Conservation (phyloP, 2,797 vertebrate species). For the Anolis apletophallus region DNA sequence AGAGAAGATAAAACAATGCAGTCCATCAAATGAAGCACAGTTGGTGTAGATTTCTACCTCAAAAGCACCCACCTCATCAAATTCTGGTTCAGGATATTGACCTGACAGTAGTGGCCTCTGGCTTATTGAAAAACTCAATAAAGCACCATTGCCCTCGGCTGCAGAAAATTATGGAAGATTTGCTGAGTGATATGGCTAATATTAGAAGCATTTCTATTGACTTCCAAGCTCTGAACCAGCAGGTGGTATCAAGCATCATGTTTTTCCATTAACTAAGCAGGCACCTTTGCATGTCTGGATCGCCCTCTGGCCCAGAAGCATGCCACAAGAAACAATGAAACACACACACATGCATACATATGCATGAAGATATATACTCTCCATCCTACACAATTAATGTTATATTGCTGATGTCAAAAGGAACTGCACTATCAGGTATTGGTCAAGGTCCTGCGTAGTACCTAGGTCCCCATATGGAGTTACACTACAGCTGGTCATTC, state of each 20-base stretch:
- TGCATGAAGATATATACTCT: neutral
- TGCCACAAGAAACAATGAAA: neutral
- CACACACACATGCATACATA: neutral
- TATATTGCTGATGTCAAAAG: neutral
- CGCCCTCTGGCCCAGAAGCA: neutral
- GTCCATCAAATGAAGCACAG: neutral
- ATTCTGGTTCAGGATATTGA: neutral
- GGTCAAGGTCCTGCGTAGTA: no score
- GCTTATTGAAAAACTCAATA: neutral
- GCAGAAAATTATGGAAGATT: neutral
- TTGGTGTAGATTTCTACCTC: neutral
- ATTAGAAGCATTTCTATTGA: no score
- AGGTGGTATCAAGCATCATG: neutral
- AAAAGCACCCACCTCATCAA: neutral
- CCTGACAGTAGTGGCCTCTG: neutral
- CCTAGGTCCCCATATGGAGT: no score
- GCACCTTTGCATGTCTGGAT: neutral
- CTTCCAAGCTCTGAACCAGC: no score
- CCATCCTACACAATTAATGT: neutral
- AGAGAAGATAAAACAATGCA: neutral
- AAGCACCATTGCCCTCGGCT: neutral
- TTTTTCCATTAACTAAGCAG: neutral
- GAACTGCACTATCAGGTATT: neutral
- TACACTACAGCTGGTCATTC: no score
- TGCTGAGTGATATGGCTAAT: neutral